A percentile compares a stretch with the other conserved stretches of the same genome.
These are phyloP conservation scores for Galeruca laticollis DNA, from an alignment of 2,888 invertebrate species.

Conservation along the genomic window DNA sequence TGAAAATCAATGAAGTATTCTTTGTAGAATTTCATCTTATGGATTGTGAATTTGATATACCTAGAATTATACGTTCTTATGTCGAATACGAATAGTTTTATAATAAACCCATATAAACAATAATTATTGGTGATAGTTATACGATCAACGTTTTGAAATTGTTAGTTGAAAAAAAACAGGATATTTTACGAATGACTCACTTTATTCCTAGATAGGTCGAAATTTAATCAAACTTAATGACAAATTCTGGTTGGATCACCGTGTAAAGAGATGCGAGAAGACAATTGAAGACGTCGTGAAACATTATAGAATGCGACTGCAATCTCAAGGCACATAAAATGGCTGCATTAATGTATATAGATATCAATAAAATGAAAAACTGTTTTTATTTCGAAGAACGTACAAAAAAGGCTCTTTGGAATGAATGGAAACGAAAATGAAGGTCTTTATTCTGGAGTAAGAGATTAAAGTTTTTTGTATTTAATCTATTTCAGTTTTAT, in stretches of 20 bases:
- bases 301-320: constrained; percentile 29
- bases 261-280: neutral
- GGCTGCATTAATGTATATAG: constrained; percentile 27
- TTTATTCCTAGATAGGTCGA: neutral
- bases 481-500: neutral
- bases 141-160: too few relatives aligned
- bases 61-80: too few relatives aligned
- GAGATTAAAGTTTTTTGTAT: neutral
- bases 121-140: too few relatives aligned
- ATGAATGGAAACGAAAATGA: constrained; percentile 19
- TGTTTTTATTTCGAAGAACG: constrained; percentile 19
- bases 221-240: neutral
- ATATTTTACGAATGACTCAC: too few relatives aligned
- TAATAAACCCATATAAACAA: too few relatives aligned
- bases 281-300: constrained; percentile 18
- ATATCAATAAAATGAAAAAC: constrained; percentile 30
- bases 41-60: too few relatives aligned
- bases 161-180: too few relatives aligned
- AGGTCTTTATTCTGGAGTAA: neutral
- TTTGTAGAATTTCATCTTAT: too few relatives aligned
- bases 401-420: constrained; percentile 22
- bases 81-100: too few relatives aligned
- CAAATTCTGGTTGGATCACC: neutral
- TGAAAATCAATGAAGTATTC: too few relatives aligned
- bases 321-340: constrained; percentile 26